Conservation (phyloP, 2,888 invertebrate species). For the Euphydryas editha region DNA sequence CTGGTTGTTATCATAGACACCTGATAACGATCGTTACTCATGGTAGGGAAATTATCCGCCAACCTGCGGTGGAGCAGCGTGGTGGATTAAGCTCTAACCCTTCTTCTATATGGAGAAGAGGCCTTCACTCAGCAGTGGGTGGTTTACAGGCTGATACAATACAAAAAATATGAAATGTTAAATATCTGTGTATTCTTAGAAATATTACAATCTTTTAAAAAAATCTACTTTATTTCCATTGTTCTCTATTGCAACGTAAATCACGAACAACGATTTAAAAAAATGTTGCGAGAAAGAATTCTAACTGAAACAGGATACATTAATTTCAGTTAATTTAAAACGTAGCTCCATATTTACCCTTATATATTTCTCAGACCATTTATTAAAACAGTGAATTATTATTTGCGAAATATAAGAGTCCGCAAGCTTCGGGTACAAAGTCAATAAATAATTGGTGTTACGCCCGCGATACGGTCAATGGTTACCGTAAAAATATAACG, state of each 20-base stretch:
- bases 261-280: neutral
- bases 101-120: too few relatives aligned
- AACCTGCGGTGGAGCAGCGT: too few relatives aligned
- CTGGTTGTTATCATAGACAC: too few relatives aligned
- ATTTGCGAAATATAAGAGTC: slow-evolving; percentile 12
- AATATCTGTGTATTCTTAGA: neutral
- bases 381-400: slow-evolving; percentile 25
- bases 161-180: too few relatives aligned
- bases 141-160: too few relatives aligned
- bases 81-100: too few relatives aligned
- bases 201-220: neutral
- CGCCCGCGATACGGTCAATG: slow-evolving; percentile 2
- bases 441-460: slow-evolving; percentile 17
- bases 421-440: slow-evolving; percentile 12
- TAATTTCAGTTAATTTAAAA: slow-evolving; percentile 17
- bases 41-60: too few relatives aligned
- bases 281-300: slow-evolving; percentile 3
- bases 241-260: neutral
- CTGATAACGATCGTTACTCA: too few relatives aligned
- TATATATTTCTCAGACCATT: slow-evolving; percentile 23
- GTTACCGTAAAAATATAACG: slow-evolving; percentile 1
- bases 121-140: too few relatives aligned
- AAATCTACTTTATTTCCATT: neutral
- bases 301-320: slow-evolving; percentile 7
- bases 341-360: slow-evolving; percentile 16